A percentile compares a stretch with the other conserved stretches of the same genome.
Evolutionary conservation across 2,888 invertebrate species (phyloP).

Genomic region (Masnerella sp.): DNA sequence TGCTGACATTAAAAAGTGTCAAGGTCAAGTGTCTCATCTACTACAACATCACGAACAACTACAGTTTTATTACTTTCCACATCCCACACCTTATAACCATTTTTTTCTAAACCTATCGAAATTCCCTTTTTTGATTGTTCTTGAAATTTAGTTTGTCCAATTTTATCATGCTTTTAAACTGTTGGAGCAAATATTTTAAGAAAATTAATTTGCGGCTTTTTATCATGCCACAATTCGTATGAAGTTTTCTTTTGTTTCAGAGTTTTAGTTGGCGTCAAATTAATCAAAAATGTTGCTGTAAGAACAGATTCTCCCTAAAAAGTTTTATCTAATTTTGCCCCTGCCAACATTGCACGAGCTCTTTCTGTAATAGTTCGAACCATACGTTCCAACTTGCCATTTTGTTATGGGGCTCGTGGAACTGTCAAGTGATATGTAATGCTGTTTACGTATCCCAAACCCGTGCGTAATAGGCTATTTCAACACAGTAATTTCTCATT

Average conservation of each 20-base stretch:
- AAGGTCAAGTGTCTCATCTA: conserved; percentile 72
- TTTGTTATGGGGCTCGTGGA: conserved; percentile 73
- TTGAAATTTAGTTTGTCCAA: conserved; percentile 68
- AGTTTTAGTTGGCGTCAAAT: conserved; percentile 69
- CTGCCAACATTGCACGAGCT: conserved; percentile 32
- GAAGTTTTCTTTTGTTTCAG: conserved; percentile 69
- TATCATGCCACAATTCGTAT: conserved; percentile 72
- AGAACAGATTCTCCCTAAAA: conserved; percentile 64
- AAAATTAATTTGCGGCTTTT: conserved; percentile 71
- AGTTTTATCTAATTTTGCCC: conserved; percentile 31
- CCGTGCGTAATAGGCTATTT: too few species aligned
- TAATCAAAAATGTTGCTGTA: conserved; percentile 68
- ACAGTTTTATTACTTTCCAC: conserved; percentile 65
- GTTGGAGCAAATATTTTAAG: conserved; percentile 50
- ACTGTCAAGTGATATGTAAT: conserved; percentile 73
- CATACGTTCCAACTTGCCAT: conserved; percentile 74
- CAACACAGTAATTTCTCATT: conserved; percentile 67
- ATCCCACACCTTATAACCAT: conserved; percentile 64
- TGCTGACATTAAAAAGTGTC: too few species aligned
- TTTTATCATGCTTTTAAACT: conserved; percentile 58
- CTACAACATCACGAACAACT: conserved; percentile 37
- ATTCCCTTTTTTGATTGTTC: conserved; percentile 69
- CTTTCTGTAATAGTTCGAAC: conserved; percentile 63
- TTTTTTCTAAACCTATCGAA: conserved; percentile 7
- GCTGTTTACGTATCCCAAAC: too few species aligned